Percentiles rank a stretch among this genome's conserved stretches.
Evolutionary conservation across 23 tunicate species (phyloP).

Genomic region (Halocynthia aurantium): DNA sequence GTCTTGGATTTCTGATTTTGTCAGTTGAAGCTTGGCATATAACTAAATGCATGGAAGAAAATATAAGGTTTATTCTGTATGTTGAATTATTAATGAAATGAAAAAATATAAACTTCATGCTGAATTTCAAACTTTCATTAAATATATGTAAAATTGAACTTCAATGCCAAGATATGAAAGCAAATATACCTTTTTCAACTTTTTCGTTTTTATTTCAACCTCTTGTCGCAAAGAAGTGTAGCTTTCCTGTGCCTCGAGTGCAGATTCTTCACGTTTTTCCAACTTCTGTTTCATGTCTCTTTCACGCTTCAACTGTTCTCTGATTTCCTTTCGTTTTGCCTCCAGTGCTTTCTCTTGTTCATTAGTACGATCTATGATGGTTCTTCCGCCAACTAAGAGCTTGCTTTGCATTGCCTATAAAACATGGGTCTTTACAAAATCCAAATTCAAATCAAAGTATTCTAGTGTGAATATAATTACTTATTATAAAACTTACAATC

Average conservation of each 20-base stretch:
- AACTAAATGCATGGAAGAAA: slow-evolving; percentile 21
- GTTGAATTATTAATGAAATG: too few species aligned
- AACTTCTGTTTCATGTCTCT: slow-evolving; percentile 87
- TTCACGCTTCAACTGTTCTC: slow-evolving; percentile 63
- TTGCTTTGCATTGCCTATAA: slow-evolving; percentile 95
- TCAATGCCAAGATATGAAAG: background rate
- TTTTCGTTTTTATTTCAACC: slow-evolving; percentile 82
- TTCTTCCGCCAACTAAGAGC: slow-evolving; percentile 86
- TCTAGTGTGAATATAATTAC: too few species aligned
- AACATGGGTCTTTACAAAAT: background rate
- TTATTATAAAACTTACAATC: too few species aligned
- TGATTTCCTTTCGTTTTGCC: slow-evolving; percentile 54
- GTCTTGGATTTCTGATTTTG: slow-evolving; percentile 75
- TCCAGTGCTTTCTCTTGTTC: slow-evolving; percentile 94
- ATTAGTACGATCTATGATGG: slow-evolving; percentile 85
- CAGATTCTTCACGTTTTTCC: slow-evolving; percentile 60
- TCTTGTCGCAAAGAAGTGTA: slow-evolving; percentile 85
- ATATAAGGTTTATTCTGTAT: too few species aligned
- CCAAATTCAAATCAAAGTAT: too few species aligned
- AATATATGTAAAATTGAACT: too few species aligned
- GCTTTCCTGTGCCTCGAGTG: slow-evolving; percentile 72
- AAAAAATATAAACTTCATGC: too few species aligned
- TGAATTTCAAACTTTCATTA: too few species aligned
- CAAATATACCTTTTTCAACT: slow-evolving; percentile 68
- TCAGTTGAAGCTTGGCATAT: slow-evolving; percentile 60